Conservation (phyloP, 2,888 invertebrate genomes). For the Ephialtes manifestator region DNA sequence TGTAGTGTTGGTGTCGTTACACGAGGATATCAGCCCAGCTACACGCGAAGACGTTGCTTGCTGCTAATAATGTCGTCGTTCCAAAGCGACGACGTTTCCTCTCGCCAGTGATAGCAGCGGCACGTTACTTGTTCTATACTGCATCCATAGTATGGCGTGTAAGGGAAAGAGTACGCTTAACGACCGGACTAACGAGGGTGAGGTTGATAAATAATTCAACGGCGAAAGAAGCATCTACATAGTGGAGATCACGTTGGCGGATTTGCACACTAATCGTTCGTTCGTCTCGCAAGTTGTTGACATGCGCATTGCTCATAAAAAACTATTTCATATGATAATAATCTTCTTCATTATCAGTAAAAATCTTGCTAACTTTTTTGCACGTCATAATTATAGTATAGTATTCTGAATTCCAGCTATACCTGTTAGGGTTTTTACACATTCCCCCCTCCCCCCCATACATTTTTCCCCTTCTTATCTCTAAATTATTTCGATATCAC, state of each 20-base stretch:
- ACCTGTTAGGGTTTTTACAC: too few relatives aligned
- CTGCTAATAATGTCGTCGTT: constrained; percentile 51
- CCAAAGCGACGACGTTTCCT: constrained; percentile 37
- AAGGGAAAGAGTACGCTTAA: constrained; percentile 25
- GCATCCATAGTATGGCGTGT: not conserved
- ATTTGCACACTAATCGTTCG: constrained; percentile 32
- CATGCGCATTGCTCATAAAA: not conserved
- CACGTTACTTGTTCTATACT: not conserved
- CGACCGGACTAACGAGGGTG: constrained; percentile 47
- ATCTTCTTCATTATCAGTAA: not conserved
- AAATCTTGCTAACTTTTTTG: not conserved
- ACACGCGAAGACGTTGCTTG: constrained; percentile 14
- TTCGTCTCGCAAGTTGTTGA: not conserved
- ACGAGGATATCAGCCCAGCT: constrained; percentile 10
- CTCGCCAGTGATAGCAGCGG: not conserved
- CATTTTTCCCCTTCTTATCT: too few relatives aligned
- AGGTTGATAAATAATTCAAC: constrained; percentile 59
- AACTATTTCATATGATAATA: not conserved
- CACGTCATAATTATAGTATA: not conserved
- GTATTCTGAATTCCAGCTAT: too few relatives aligned
- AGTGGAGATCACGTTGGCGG: constrained; percentile 14
- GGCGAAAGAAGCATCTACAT: not conserved
- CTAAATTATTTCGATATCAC: too few relatives aligned
- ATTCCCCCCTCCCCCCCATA: too few relatives aligned
- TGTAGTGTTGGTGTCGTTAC: constrained; percentile 7